Conservation (phyloP, 2,888 invertebrate genomes). For the Itoplectis maculator region DNA sequence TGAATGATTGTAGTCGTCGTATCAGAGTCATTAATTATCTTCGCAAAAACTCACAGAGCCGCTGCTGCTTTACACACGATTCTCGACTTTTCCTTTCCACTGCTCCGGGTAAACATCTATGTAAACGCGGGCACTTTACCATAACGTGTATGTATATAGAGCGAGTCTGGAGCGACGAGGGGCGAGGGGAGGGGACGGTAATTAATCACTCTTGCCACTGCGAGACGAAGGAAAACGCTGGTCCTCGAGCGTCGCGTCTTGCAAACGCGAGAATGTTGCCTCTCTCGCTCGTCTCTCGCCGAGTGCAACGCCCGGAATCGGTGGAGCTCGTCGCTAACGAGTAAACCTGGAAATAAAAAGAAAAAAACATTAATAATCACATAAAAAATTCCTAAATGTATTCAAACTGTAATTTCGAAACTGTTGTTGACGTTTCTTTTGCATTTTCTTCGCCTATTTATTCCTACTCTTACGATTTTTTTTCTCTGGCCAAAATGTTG, state of each 20-base stretch:
- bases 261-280: conserved; percentile 31
- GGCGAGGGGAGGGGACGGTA: conserved; percentile 28
- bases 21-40: conserved; percentile 38
- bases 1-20: conserved; percentile 7
- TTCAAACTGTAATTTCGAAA: too few relatives aligned
- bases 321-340: conserved; percentile 46
- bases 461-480: too few relatives aligned
- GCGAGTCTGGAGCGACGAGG: conserved; percentile 24
- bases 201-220: conserved; percentile 62
- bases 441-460: too few relatives aligned
- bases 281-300: conserved; percentile 30
- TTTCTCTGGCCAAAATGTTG: background rate
- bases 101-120: conserved; percentile 52
- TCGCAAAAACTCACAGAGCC: conserved; percentile 22
- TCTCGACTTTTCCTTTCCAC: conserved; percentile 35
- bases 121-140: conserved; percentile 52
- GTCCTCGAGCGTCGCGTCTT: conserved; percentile 38
- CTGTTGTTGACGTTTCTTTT: too few relatives aligned
- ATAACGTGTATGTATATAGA: conserved; percentile 39
- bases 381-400: too few relatives aligned
- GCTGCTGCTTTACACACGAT: conserved; percentile 18
- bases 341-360: conserved; percentile 36
- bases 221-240: conserved; percentile 55
- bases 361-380: background rate
- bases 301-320: conserved; percentile 34